Evolutionary conservation across 2,888 invertebrate species (phyloP).

Genomic region (Mermis nigrescens): DNA sequence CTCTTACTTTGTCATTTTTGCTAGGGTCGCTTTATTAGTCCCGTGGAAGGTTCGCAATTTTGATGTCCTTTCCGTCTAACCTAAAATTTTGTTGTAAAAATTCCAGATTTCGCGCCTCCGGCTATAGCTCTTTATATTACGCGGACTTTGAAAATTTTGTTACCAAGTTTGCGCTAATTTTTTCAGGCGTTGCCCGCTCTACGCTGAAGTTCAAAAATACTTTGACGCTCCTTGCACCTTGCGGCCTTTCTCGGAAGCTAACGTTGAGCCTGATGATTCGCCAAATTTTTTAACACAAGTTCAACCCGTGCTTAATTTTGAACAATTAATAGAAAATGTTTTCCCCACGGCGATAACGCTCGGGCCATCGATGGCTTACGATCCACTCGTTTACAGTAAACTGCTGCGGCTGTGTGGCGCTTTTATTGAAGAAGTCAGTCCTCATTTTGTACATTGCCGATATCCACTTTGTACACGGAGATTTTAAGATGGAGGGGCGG

Average conservation of each 20-base stretch:
- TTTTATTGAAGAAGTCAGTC: background rate
- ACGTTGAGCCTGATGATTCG: background rate
- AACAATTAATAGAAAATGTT: constrained; percentile 52
- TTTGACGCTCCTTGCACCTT: too few species aligned
- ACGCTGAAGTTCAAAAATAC: too few species aligned
- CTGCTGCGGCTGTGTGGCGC: constrained; percentile 39
- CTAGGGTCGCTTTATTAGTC: too few species aligned
- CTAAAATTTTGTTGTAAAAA: too few species aligned
- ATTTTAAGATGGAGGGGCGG: too few species aligned
- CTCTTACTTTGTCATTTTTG: too few species aligned
- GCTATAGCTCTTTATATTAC: background rate
- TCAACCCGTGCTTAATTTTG: constrained; percentile 34
- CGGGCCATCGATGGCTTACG: constrained; percentile 67
- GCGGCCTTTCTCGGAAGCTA: background rate
- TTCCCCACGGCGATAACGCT: constrained; percentile 66
- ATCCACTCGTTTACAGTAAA: constrained; percentile 76
- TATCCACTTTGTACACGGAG: too few species aligned
- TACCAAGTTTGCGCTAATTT: background rate
- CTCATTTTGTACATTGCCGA: background rate
- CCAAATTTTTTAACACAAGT: background rate
- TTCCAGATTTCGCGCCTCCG: too few species aligned
- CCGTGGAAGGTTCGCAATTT: too few species aligned
- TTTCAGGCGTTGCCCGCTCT: background rate
- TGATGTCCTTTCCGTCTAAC: too few species aligned
- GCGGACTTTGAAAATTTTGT: background rate